Conservation (phyloP, 2,797 vertebrate genomes). For the Parauchenoglanis ngamensis region DNA sequence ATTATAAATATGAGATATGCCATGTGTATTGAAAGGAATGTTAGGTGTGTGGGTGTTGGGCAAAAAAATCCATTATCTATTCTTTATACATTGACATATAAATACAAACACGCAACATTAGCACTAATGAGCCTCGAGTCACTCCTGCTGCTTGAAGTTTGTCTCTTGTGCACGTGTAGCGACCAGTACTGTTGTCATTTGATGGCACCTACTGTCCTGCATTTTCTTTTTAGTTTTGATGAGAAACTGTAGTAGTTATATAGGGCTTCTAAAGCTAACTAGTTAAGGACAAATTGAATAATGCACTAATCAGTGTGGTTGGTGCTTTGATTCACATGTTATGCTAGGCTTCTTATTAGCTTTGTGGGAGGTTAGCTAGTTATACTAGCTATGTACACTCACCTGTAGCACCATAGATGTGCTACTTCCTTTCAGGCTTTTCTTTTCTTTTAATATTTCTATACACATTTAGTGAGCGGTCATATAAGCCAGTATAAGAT, state of each 20-base stretch:
- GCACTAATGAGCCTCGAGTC: background rate
- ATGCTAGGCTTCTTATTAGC: constrained; percentile 5
- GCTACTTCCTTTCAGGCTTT: background rate
- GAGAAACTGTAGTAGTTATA: background rate
- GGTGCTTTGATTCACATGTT: background rate
- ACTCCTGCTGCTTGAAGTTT: background rate
- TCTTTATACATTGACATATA: background rate
- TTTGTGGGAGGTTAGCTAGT: background rate
- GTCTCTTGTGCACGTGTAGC: background rate
- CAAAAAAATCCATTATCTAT: background rate
- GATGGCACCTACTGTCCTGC: background rate
- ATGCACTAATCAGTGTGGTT: background rate
- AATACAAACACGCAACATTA: background rate
- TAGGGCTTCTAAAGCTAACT: background rate
- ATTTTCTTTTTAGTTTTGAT: background rate
- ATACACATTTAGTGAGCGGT: too few species aligned
- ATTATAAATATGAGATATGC: too few species aligned
- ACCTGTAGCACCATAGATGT: background rate
- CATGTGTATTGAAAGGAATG: background rate
- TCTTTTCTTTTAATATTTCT: background rate
- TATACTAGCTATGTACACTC: background rate
- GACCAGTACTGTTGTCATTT: background rate
- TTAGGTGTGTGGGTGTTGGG: background rate
- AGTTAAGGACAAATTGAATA: background rate
- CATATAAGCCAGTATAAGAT: too few species aligned